Evolutionary conservation across 2,113 vertebrate species (phyloP), one percentile per base, ranked within the genome.

Genomic region (Albula goreensis): DNA sequence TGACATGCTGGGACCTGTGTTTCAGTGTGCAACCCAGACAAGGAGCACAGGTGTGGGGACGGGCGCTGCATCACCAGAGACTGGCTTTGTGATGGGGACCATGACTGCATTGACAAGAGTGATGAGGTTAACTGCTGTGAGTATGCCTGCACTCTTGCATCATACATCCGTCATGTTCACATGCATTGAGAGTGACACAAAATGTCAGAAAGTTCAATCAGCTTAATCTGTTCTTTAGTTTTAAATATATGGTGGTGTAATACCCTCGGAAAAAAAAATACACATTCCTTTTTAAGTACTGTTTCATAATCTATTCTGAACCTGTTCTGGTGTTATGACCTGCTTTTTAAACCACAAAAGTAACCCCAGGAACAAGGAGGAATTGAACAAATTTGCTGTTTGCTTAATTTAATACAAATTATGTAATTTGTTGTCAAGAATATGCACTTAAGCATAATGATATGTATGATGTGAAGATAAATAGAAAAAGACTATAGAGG

Each of bases 81-180:
- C 25, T 99, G 98, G 98, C 93, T 99, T 66, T 99, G 98, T 88
- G 98, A 99, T 5, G 98, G 98, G 25, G 98, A 99, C 94, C 96
- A 98, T 2, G 98, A 99, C 93, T 99, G 98, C 85, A 86, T 92
- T 86, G 98, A 99, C 91, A 98, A 97, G 87, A 99, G 97, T 13
- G 98, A 99, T 7, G 98, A 99, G 91, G 92, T 94, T 87, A 99
- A 99, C 90, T 99, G 98, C 95, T 98, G 98, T 99, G 94, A 97
- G 98, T 95, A 57, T 53, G 11, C 10, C 31, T 41, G 31, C 31
- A 41, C 31, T 41, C 31, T 1, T 41, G 31, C 31, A 41, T 41
- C 31, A 41, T 41, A 41, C 31, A 41, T 41, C 31, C 31, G 31
- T 41, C 31, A 41, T 41, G 31, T 41, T 41, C 31, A 1, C 31